These are phyloP conservation scores for Etia nguti DNA, from an alignment of 2,113 vertebrate genomes.

Conservation along the genomic window DNA sequence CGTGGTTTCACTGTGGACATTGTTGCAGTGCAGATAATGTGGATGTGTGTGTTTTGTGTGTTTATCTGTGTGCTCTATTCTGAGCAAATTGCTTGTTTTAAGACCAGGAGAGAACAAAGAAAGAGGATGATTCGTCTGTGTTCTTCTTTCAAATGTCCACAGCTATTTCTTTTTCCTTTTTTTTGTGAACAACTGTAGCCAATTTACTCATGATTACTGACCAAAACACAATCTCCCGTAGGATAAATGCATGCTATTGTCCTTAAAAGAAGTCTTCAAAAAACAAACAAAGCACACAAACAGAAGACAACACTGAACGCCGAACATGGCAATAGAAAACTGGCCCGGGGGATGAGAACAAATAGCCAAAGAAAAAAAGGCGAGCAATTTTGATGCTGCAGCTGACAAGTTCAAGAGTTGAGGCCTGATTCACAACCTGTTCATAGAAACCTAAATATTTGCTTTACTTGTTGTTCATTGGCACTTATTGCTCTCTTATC, in stretches of 20 bases:
- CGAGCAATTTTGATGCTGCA: background rate
- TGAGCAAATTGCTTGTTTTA: slow-evolving; percentile 44
- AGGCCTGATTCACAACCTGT: background rate
- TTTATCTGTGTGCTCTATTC: slow-evolving; percentile 10
- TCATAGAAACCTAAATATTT: slow-evolving; percentile 7
- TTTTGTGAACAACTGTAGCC: slow-evolving; percentile 11
- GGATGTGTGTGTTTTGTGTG: slow-evolving; percentile 19
- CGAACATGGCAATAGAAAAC: slow-evolving; percentile 1
- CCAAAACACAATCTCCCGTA: slow-evolving; percentile 17
- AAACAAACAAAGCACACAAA: background rate
- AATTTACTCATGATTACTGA: slow-evolving; percentile 31
- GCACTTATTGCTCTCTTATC: background rate
- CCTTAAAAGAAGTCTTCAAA: slow-evolving; percentile 9
- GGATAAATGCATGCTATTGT: slow-evolving; percentile 21
- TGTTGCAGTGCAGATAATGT: slow-evolving; percentile 30
- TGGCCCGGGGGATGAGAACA: background rate
- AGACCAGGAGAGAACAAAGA: slow-evolving; percentile 37
- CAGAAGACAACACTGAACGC: background rate
- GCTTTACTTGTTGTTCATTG: background rate
- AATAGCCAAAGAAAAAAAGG: background rate
- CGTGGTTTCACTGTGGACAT: slow-evolving; percentile 45
- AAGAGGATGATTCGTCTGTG: background rate
- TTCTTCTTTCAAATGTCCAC: slow-evolving; percentile 20
- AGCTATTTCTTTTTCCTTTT: background rate
- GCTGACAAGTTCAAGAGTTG: background rate